Base-by-base conservation (phyloP, 2,113 vertebrate genomes). In the Mesembrinibis cayennensis region DNA sequence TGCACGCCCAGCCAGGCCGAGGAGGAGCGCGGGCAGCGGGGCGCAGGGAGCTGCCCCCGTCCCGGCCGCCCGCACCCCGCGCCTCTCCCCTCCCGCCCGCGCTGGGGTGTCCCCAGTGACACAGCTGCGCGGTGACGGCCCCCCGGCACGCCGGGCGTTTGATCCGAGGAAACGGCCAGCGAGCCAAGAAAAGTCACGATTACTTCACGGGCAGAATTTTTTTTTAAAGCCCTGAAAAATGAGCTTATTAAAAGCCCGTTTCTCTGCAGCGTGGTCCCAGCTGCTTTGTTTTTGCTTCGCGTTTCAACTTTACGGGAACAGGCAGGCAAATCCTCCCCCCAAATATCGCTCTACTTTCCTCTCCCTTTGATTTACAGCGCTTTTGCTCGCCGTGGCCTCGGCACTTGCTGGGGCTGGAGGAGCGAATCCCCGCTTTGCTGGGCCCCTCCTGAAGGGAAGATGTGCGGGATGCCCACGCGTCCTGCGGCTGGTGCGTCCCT, bases 161-260 rank as follows among this genome's bases (percentile, higher is more conserved):
- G 90, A 92, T 96, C 93, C 4, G 1, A 94, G 95, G 92, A 94
- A 96, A 95, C 72, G 15, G 1, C 85, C 85, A 88, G 66, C 42
- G 66, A 96, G 93, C 71, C 90, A 91, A 92, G 87, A 96, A 96
- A 95, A 94, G 93, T 96, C 90, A 85, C 49, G 90, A 88, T 94
- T 79, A 92, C 71, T 34, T 96, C 96, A 95, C 36, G 14, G 78
- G 66, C 85, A 49, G 91, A 76, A 72, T 74, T 74, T 87, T 82
- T 82, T 85, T 91, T 82, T 73, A 80, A 95, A 91, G 91, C 40
- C 45, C 36, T 86, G 79, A 74, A 92, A 92, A 96, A 76, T 50
- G 49, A 83, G 49, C 74, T 92, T 88, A 76, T 90, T 93, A 82
- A 82, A 66, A 94, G 56, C 78, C 87, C 8, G 0, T 56, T 72